Percentiles rank a stretch among this genome's conserved stretches.
phyloP scores from a whole-genome alignment of 2,113 vertebrate genomes.

The Vireo altiloquus region DNA sequence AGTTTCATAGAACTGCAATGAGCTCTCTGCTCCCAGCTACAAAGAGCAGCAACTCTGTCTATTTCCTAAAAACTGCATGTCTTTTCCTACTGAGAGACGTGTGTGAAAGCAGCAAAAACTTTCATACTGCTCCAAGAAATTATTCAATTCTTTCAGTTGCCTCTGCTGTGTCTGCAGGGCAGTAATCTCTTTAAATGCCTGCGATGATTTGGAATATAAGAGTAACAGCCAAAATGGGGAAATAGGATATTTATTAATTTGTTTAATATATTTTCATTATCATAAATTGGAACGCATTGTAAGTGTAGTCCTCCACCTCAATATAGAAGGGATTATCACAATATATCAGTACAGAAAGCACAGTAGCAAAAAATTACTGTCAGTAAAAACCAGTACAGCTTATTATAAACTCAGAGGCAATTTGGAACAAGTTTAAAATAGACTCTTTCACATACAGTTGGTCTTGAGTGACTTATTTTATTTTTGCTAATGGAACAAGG shows the following conservation, averaged over 20 bases:
- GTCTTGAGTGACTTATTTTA: conserved; percentile 32
- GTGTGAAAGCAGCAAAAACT: neutral
- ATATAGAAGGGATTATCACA: neutral
- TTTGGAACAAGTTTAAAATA: conserved; percentile 48
- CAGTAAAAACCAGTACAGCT: neutral
- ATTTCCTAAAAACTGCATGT: neutral
- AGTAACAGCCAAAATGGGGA: neutral
- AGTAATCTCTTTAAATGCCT: neutral
- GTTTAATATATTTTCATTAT: neutral
- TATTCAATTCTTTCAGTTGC: neutral
- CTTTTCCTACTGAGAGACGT: neutral
- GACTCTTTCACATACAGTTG: neutral
- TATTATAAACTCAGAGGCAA: conserved; percentile 33
- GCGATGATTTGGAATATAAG: neutral
- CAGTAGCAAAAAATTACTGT: neutral
- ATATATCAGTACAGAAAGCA: neutral
- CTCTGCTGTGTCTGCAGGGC: neutral
- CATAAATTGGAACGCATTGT: neutral
- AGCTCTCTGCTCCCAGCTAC: neutral
- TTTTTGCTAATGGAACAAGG: conserved; percentile 34
- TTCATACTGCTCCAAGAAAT: neutral
- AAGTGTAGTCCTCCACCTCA: neutral
- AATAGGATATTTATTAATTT: neutral
- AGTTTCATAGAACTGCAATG: neutral
- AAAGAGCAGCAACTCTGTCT: neutral